phyloP scores from a whole-genome alignment of 2,113 vertebrate species.

The Amphiprion percula region DNA sequence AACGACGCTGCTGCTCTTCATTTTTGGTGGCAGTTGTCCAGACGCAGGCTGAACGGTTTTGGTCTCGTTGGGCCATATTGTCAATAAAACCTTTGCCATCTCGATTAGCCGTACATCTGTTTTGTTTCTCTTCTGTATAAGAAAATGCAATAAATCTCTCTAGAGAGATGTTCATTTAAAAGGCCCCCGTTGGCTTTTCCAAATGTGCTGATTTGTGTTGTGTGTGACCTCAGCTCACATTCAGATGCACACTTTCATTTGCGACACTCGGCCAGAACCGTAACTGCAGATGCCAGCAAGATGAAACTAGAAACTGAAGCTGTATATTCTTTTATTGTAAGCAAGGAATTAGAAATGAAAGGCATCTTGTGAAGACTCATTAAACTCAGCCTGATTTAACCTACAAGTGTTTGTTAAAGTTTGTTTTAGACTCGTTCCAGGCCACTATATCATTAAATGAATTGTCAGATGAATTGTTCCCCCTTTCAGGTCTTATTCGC shows the following conservation, averaged over 20 bases:
- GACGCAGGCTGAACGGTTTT: conserved; percentile 43
- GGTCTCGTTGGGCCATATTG: conserved; percentile 7
- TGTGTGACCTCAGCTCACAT: conserved; percentile 4
- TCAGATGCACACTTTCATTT: conserved; percentile 18
- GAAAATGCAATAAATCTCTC: conserved; percentile 53
- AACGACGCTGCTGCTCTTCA: conserved; percentile 44
- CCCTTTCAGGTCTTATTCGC: not conserved
- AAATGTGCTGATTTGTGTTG: conserved; percentile 52
- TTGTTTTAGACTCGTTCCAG: conserved; percentile 12
- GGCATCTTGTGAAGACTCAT: conserved; percentile 1
- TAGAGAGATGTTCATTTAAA: conserved; percentile 45
- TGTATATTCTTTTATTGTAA: conserved; percentile 13
- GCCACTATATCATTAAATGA: not conserved
- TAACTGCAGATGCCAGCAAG: conserved; percentile 5
- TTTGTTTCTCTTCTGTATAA: conserved; percentile 61
- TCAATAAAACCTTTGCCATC: conserved; percentile 42
- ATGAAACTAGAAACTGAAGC: conserved; percentile 21
- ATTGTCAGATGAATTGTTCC: not conserved
- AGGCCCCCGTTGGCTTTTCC: conserved; percentile 27
- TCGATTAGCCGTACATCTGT: conserved; percentile 66
- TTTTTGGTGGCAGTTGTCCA: conserved; percentile 61
- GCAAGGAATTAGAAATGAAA: conserved; percentile 18
- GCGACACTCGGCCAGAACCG: not conserved
- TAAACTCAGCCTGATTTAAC: conserved; percentile 16
- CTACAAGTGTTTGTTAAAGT: not conserved